Evolutionary conservation across 2,888 invertebrate species (phyloP), one percentile per base, ranked within the genome.

Genomic region (Pandemis cinnamomeana): DNA sequence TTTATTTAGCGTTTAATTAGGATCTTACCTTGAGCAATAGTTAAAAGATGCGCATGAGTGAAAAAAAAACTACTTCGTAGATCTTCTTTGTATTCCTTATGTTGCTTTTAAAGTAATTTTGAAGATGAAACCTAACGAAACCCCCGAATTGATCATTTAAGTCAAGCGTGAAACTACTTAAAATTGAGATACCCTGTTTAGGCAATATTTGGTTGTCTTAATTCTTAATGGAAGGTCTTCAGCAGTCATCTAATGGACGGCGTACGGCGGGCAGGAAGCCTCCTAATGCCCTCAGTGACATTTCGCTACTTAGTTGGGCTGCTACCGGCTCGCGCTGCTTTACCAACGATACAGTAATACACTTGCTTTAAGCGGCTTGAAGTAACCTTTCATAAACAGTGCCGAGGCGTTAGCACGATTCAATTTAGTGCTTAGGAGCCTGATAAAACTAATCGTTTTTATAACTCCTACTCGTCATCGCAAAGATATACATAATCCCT

Each of bases 231-330:
- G 76, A 75, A 55, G 72, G 68, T 72, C 67, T 72, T 68, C 75
- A 69, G 75, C 71, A 76, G 74, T 77, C 75, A 69, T 58, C 75
- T 78, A 77, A 78, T 77, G 75, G 77, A 72, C 71, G 66, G 53
- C 71, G 71, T 74, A 67, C 69, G 51, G 41, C 73, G 76, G 73
- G 76, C 71, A 73, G 76, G 76, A 76, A 76, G 76, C 76, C 60
- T 70, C 61, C 62, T 76, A 76, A 76, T 76, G 72, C 70, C 66
- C 71, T 60, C 71, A 67, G 76, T 67, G 76, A 76, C 73, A 76
- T 76, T 76, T 71, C 67, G 51, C 64, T 76, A 76, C 73, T 71
- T 73, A 75, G 69, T 75, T 20, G 58, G 61, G 51, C 55, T 20
- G 48, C 48, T 63, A 68, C 53, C 66, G 58, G 58, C 69, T 58